Evolutionary conservation across 2,113 vertebrate species (phyloP), one percentile per base, ranked within the genome.

Genomic region (Corythornis madagascariensis): DNA sequence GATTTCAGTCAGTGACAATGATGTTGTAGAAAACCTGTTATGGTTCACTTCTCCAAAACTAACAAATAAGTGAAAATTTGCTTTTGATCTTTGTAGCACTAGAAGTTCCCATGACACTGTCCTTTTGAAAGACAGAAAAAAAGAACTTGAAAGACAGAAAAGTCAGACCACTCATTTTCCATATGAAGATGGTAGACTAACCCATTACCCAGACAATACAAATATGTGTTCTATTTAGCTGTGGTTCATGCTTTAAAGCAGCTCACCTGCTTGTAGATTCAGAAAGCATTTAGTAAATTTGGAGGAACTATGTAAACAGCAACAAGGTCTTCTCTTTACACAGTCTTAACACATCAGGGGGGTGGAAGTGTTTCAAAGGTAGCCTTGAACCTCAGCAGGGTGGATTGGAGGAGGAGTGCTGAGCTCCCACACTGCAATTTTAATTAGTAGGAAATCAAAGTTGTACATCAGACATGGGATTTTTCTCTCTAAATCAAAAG

Each of bases 361-460:
- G 33, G 33, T 55, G 59, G 45, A 86, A 78, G 38, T 33, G 19
- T 72, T 94, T 82, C 81, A 91, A 70, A 92, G 21, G 65, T 57
- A 90, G 86, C 66, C 83, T 77, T 89, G 67, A 95, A 90, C 42
- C 76, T 89, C 86, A 80, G 71, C 81, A 88, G 93, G 92, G 43
- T 67, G 47, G 24, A 76, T 33, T 79, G 69, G 17, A 73, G 63
- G 79, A 86, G 75, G 59, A 91, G 69, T 56, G 25, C 64, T 52
- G 53, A 95, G 79, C 25, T 89, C 72, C 67, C 72, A 74, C 53
- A 88, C 12, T 69, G 43, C 38, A 83, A 83, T 91, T 90, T 80
- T 92, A 95, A 97, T 95, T 96, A 93, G 48, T 11, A 63, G 31
- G 82, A 93, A 95, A 95, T 78, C 92, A 95, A 97, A 93, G 84